phyloP scores from a whole-genome alignment of 2,113 vertebrate genomes.

The Peucedramus taeniatus region DNA sequence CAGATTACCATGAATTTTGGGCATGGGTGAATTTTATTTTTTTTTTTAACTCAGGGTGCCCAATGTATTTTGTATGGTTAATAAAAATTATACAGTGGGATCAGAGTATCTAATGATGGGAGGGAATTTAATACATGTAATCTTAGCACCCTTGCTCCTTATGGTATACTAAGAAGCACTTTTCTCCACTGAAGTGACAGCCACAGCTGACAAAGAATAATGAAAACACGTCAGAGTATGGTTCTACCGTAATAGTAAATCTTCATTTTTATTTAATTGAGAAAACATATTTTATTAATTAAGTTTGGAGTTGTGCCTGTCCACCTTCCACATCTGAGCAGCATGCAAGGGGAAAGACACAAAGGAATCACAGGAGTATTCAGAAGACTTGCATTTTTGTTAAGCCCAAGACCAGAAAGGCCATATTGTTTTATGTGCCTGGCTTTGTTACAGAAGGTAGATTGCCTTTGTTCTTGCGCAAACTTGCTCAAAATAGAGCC shows the following conservation, averaged over 20 bases:
- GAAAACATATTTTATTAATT: conserved; percentile 49
- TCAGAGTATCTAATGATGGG: not conserved
- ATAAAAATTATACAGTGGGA: not conserved
- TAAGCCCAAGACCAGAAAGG: not conserved
- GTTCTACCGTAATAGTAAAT: not conserved
- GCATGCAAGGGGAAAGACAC: not conserved
- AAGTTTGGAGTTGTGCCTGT: not conserved
- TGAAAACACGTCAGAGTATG: not conserved
- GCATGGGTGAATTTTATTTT: not conserved
- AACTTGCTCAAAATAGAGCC: not conserved
- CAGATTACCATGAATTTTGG: not conserved
- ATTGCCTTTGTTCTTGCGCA: not conserved
- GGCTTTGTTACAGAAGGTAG: not conserved
- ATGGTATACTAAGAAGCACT: not conserved
- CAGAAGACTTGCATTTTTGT: not conserved
- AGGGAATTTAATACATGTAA: not conserved
- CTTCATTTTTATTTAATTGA: conserved; percentile 56
- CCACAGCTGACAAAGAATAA: not conserved
- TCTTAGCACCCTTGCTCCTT: not conserved
- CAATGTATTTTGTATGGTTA: not conserved
- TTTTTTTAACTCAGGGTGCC: not conserved
- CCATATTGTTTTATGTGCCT: not conserved
- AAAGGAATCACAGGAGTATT: not conserved
- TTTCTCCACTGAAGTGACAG: not conserved
- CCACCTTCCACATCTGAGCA: not conserved